Evolutionary conservation across 2,113 vertebrate genomes (phyloP).

Genomic region (Pseudolaguvia tuberculata): DNA sequence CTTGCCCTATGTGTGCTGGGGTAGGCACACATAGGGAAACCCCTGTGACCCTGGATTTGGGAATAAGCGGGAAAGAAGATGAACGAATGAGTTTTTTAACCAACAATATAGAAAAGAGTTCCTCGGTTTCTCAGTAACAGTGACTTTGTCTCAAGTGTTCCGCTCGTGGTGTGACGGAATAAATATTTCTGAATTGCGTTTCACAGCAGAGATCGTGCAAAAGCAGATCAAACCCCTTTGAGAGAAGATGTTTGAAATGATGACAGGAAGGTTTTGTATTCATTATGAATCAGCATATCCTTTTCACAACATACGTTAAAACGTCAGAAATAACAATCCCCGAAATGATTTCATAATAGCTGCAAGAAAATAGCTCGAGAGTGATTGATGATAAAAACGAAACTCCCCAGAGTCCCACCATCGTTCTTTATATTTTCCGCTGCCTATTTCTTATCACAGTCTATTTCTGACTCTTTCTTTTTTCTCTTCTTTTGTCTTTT

Average conservation of each 20-base stretch:
- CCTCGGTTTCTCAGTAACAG: background rate
- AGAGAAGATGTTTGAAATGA: conserved; percentile 16
- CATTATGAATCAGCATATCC: conserved; percentile 1
- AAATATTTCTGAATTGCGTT: background rate
- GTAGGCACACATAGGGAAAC: too few species aligned
- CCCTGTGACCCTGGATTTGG: too few species aligned
- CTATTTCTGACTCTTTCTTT: background rate
- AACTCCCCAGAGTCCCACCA: background rate
- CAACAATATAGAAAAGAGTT: too few species aligned
- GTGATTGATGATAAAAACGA: conserved; percentile 44
- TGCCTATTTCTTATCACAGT: background rate
- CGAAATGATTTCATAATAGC: conserved; percentile 41
- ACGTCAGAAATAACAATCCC: conserved; percentile 33
- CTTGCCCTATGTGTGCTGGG: too few species aligned
- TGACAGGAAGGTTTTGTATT: conserved; percentile 21
- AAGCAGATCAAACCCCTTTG: background rate
- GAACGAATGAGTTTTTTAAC: too few species aligned
- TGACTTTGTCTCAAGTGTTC: background rate
- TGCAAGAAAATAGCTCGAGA: conserved; percentile 29
- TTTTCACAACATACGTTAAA: conserved; percentile 29
- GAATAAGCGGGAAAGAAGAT: too few species aligned
- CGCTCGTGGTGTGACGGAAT: background rate
- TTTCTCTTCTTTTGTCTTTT: background rate
- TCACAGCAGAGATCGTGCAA: background rate
- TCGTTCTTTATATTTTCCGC: background rate